Conservation (phyloP, 1,140 invertebrate genomes). For the Musca vetustissima region DNA sequence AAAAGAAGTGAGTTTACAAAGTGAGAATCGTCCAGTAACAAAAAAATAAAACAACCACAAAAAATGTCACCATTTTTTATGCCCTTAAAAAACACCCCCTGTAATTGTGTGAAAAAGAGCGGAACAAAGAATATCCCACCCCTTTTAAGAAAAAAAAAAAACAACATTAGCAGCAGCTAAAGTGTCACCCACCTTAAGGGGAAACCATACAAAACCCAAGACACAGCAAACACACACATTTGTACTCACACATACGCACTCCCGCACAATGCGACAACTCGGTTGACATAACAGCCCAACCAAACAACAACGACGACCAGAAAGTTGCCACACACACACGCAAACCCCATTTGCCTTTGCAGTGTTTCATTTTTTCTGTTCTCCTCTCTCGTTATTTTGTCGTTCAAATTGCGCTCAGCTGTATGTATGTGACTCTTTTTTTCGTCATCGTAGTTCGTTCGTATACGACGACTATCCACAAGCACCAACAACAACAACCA, state of each 20-base stretch:
- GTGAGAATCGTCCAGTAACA: not conserved
- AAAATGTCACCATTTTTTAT: no score
- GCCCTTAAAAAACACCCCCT: not conserved
- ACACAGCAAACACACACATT: not conserved
- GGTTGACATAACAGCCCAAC: no score
- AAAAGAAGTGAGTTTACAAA: conserved; percentile 8
- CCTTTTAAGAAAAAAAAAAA: not conserved
- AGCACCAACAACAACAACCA: not conserved
- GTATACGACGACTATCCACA: conserved; percentile 1
- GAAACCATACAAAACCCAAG: not conserved
- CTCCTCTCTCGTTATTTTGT: conserved; percentile 17
- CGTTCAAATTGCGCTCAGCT: conserved; percentile 3
- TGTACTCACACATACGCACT: conserved; percentile 7
- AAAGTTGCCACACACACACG: not conserved
- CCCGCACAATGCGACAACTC: not conserved
- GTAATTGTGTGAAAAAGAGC: not conserved
- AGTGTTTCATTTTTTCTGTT: not conserved
- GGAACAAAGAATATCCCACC: not conserved
- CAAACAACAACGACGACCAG: not conserved
- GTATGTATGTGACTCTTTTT: conserved; percentile 11
- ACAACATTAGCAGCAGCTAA: not conserved
- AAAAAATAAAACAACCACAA: not conserved
- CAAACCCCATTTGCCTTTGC: not conserved
- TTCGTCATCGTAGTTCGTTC: not conserved
- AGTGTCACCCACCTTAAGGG: conserved; percentile 10